These are phyloP conservation scores for Avahi laniger DNA, from an alignment of 2,797 vertebrate genomes.

Conservation along the genomic window DNA sequence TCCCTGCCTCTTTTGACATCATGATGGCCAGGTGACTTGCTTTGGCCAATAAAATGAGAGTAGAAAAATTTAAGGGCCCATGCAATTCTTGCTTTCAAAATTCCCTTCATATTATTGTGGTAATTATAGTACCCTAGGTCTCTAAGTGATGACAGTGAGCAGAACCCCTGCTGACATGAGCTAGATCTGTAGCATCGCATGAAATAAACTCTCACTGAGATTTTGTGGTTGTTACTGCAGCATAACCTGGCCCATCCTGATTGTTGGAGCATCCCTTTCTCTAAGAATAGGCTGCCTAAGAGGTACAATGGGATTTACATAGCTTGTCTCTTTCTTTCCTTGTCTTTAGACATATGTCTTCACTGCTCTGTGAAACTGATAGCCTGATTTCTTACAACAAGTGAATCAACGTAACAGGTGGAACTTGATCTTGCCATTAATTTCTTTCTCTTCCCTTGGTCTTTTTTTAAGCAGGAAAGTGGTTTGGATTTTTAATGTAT, in stretches of 20 bases:
- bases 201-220: neutral
- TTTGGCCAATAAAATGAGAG: neutral
- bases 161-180: neutral
- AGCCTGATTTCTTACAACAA: neutral
- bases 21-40: neutral
- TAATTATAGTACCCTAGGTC: neutral
- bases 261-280: neutral
- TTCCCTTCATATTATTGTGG: neutral
- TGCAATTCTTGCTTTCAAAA: neutral
- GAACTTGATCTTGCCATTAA: conserved; percentile 47
- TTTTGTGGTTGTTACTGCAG: neutral
- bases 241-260: neutral
- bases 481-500: conserved; percentile 58
- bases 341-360: neutral
- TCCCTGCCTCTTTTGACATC: neutral
- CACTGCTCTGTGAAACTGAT: neutral
- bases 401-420: conserved; percentile 41
- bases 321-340: neutral
- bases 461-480: conserved; percentile 29
- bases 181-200: accelerated
- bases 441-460: neutral
- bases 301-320: neutral
- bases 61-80: neutral
- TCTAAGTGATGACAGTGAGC: neutral
- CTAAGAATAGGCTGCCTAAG: neutral